These are phyloP conservation scores for Apogon hyalosoma DNA, from an alignment of 2,797 vertebrate species.

Conservation along the genomic window DNA sequence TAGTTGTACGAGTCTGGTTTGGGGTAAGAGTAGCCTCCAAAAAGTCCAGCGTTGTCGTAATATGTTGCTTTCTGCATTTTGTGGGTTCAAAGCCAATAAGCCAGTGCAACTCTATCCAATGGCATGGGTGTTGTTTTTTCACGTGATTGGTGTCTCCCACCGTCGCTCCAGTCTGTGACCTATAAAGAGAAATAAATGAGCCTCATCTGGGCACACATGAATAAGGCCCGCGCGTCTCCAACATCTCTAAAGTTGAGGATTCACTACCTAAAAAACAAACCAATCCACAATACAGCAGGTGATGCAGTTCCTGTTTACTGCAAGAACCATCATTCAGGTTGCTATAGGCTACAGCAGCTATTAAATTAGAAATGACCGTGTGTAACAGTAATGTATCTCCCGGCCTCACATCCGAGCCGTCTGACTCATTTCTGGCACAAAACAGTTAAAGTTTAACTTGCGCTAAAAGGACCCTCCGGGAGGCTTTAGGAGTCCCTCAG, in stretches of 20 bases:
- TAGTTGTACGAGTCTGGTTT: constrained; percentile 96
- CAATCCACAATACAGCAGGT: constrained; percentile 14
- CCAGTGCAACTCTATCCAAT: constrained; percentile 90
- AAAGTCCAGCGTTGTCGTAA: constrained; percentile 97
- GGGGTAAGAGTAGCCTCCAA: constrained; percentile 94
- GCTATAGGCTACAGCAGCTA: constrained; percentile 8
- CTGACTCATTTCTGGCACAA: constrained; percentile 78
- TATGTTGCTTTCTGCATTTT: constrained; percentile 99
- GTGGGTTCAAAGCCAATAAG: constrained; percentile 87
- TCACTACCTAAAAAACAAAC: not conserved
- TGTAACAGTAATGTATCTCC: constrained; percentile 26
- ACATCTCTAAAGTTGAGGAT: too few species aligned
- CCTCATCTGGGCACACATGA: constrained; percentile 17
- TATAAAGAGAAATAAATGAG: constrained; percentile 68
- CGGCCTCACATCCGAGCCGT: constrained; percentile 52
- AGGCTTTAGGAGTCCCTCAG: constrained; percentile 81
- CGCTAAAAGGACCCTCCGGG: constrained; percentile 79
- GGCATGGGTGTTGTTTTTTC: constrained; percentile 90
- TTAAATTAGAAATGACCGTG: constrained; percentile 37
- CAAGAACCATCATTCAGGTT: constrained; percentile 1
- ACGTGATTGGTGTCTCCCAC: constrained; percentile 87
- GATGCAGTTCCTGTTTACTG: not conserved
- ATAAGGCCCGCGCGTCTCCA: not conserved
- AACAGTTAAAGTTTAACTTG: constrained; percentile 97
- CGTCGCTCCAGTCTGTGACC: constrained; percentile 78